These are phyloP conservation scores for Motacilla tschutschensis DNA, from an alignment of 2,113 vertebrate species.

Conservation along the genomic window DNA sequence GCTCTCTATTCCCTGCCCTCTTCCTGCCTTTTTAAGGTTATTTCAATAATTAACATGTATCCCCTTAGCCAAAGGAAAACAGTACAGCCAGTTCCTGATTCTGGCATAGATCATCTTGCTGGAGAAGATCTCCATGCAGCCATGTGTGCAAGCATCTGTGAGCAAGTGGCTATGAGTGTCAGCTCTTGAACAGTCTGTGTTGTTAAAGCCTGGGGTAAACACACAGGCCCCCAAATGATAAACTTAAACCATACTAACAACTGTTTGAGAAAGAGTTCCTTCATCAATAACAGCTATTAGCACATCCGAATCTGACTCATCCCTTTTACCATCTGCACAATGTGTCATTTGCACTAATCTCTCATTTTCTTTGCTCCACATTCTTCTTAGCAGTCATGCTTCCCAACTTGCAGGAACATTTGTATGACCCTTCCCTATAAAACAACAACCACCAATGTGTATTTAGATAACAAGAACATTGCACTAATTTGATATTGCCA, in stretches of 20 bases:
- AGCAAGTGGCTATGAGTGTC: neutral
- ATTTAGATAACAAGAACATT: neutral
- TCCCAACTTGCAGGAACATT: neutral
- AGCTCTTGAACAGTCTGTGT: conserved; percentile 13
- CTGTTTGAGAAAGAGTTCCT: conserved; percentile 1
- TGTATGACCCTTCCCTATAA: neutral
- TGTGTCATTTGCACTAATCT: neutral
- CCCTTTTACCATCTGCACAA: neutral
- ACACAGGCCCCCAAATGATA: neutral
- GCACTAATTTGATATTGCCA: neutral
- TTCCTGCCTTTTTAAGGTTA: neutral
- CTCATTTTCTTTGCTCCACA: neutral
- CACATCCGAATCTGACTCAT: neutral
- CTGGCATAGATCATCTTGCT: neutral
- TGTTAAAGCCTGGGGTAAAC: conserved; percentile 16
- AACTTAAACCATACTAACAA: conserved; percentile 4
- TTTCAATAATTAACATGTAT: neutral
- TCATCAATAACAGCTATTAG: conserved; percentile 22
- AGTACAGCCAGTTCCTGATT: neutral
- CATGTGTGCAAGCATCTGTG: neutral
- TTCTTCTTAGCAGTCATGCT: neutral
- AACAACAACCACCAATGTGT: neutral
- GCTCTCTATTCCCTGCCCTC: neutral
- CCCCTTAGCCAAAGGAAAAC: neutral
- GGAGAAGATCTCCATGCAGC: neutral